Evolutionary conservation across 37 sponge, comb jelly and placozoan species (phyloP), one percentile per base, ranked within the genome.

Genomic region (Cladorhizidae sp.): DNA sequence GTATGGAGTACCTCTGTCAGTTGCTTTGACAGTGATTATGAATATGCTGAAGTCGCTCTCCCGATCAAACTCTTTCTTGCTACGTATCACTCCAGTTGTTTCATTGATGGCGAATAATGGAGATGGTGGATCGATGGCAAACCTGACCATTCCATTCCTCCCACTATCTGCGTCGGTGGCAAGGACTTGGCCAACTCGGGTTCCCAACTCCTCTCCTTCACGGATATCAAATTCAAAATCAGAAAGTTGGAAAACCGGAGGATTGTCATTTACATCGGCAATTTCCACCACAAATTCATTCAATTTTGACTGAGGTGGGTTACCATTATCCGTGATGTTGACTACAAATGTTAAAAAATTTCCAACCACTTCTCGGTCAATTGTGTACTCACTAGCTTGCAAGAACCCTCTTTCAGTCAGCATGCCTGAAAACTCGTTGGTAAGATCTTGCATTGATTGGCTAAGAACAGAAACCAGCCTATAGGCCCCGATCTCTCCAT

Each of bases 261-360:
- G 37, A 40, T 84, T 76, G 59, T 84, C 85, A 55, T 84, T 84
- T 23, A 69, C n/a, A 55, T 84, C 85, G 15, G 39, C 20, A 15
- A 82, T 22, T 20, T 31, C 20, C 28, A 84, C 67, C 11, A 37
- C 9, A 29, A 84, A 57, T 0, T 57, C 69, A 12, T 57, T 29
- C 1, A 21, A 36, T 7, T 45, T 57, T 36, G 40, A 39, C 9
- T 38, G 45, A 35, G 45, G 52, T 0, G 76, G 70, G 6, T 2
- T 35, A 29, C 85, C 85, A 37, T 11, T 33, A 68, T 84, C 85
- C 26, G 57, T 76, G 32, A 84, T 6, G 21, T 52, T 54, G 39
- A 84, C 14, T 1, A 9, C 51, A 33, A 84, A 67, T 7, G 38
- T 76, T 26, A 84, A 14, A 22, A 50, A 37, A 20, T 49, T 57